Conservation (phyloP, 2,888 invertebrate genomes). For the Crematogaster levior region DNA sequence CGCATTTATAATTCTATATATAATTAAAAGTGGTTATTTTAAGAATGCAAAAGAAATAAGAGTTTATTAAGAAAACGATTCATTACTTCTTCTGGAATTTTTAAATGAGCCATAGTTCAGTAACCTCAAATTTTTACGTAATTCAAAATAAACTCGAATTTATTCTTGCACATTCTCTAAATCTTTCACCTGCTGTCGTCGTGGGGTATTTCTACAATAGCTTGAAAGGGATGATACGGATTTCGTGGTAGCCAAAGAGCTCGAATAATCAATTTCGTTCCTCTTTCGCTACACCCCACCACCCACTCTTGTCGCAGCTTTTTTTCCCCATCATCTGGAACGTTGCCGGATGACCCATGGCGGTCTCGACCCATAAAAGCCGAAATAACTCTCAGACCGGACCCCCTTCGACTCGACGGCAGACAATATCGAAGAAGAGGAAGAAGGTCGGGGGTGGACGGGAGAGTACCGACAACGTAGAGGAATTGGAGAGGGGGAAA, state of each 20-base stretch:
- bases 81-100: background rate
- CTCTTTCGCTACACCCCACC: conserved; percentile 39
- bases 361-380: conserved; percentile 83
- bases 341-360: conserved; percentile 80
- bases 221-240: conserved; percentile 10
- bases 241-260: conserved; percentile 21
- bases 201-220: conserved; percentile 30
- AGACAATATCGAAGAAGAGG: conserved; percentile 81
- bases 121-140: background rate
- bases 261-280: conserved; percentile 54
- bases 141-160: background rate
- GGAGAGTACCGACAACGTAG: conserved; percentile 22
- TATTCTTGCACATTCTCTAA: background rate
- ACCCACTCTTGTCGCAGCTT: conserved; percentile 49
- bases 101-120: conserved; percentile 24
- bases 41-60: background rate
- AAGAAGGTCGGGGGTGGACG: conserved; percentile 59
- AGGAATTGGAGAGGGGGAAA: background rate
- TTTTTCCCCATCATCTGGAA: conserved; percentile 78
- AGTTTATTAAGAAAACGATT: background rate
- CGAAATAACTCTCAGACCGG: conserved; percentile 83
- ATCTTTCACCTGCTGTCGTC: conserved; percentile 4
- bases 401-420: conserved; percentile 63
- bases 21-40: background rate
- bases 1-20: background rate